phyloP scores from a whole-genome alignment of 64 coral and sea anemone species.

The Orbicella faveolata region DNA sequence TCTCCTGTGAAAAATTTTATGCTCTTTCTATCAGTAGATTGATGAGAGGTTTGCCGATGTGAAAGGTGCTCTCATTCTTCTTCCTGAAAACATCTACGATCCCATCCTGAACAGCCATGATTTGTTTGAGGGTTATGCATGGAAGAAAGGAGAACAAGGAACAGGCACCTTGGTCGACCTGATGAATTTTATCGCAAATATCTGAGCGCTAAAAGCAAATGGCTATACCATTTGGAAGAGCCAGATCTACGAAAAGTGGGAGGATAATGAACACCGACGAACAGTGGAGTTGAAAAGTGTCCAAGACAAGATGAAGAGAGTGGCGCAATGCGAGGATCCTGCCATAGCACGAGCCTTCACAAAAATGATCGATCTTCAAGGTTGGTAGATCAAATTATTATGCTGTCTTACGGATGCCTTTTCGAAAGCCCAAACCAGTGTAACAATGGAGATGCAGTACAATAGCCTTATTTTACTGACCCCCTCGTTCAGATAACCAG shows the following conservation, averaged over 20 bases:
- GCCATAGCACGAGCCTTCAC: constrained; percentile 16
- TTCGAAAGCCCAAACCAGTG: no score
- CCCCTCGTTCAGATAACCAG: no score
- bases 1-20: no score
- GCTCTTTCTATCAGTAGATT: neutral
- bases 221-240: constrained; percentile 6
- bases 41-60: neutral
- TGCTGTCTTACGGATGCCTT: no score
- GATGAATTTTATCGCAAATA: constrained; percentile 13
- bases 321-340: neutral
- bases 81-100: constrained; percentile 21
- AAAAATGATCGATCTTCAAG: constrained; percentile 31
- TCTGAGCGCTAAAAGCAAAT: constrained; percentile 1
- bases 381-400: neutral
- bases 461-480: no score
- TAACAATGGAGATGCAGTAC: no score
- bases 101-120: constrained; percentile 21
- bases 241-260: constrained; percentile 5
- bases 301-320: neutral
- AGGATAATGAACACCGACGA: neutral
- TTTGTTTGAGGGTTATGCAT: constrained; percentile 23
- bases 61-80: neutral
- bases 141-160: constrained; percentile 15
- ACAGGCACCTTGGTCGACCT: neutral
- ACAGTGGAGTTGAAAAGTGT: constrained; percentile 9